Base-by-base conservation (phyloP, 2,113 vertebrate species). In the Scytalopus superciliaris region DNA sequence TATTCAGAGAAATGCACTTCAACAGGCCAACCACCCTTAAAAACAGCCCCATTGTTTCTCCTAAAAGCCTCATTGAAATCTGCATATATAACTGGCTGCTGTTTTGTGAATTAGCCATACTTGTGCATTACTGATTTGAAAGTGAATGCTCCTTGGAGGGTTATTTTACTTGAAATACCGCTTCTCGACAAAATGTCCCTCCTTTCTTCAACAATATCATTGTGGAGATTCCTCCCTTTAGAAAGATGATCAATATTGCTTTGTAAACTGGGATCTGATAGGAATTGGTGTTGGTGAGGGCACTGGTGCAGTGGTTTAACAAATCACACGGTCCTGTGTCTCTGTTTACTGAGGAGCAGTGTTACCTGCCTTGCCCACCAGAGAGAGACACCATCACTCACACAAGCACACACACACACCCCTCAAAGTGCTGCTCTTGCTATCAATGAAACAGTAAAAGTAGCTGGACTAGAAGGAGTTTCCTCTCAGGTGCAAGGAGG, bases 1-100 rank as follows among this genome's bases (percentile, higher is more conserved):
- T 96, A 90, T 95, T 95, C 93, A 92, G 60, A 89, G 88, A 95
- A 95, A 92, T 86, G 83, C 94, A 97, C 94, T 96, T 96, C 88
- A 96, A 60, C 94, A 81, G 76, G 94, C 76, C 72, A 87, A 87
- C 93, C 92, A 60, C 92, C 88, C 94, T 97, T 94, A 96, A 96
- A 94, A 93, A 82, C 92, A 92, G 94, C 74, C 83, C 64, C 80
- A 93, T 96, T 97, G 86, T 96, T 93, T 94, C 88, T 94, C 45
- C 80, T 76, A 84, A 96, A 96, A 90, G 94, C 90, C 96, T 93
- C 90, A 89, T 92, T 97, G 85, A 96, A 90, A 87, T 81, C 85
- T 95, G 66, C 47, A 37, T 78, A 82, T 89, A n/a, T 96, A 95
- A 91, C 96, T 96, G 39, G 92, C 96, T 95, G 93, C 85, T 87